Evolutionary conservation across 2,888 invertebrate genomes (phyloP).

Genomic region (Synergus itoensis): DNA sequence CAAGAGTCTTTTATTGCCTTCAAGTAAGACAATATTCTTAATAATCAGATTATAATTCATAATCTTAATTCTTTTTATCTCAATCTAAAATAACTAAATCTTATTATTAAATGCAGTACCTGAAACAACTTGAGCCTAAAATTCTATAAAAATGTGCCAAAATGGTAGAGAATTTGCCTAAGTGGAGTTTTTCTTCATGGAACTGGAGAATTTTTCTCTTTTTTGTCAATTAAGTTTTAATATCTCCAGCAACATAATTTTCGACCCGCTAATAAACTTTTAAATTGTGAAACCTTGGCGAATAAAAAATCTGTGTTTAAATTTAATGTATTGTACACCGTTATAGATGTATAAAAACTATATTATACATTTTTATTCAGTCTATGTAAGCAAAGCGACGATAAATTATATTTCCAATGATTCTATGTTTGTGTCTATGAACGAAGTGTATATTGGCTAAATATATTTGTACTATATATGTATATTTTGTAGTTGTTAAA

Average conservation of each 20-base stretch:
- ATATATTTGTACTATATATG: conserved; percentile 49
- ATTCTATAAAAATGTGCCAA: conserved; percentile 30
- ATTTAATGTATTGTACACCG: conserved; percentile 7
- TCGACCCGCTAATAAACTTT: not conserved
- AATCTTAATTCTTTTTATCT: not conserved
- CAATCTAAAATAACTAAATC: conserved; percentile 18
- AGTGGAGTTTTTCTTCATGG: conserved; percentile 16
- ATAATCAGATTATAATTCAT: conserved; percentile 5
- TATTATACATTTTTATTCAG: conserved; percentile 18
- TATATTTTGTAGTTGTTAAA: conserved; percentile 28
- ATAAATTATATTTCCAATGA: conserved; percentile 34
- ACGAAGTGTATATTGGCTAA: conserved; percentile 44
- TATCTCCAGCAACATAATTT: not conserved
- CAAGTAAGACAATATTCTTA: conserved; percentile 33
- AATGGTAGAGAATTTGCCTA: conserved; percentile 32
- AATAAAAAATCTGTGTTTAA: not conserved
- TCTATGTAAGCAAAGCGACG: conserved; percentile 4
- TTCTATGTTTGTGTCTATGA: conserved; percentile 43
- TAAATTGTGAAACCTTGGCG: not conserved
- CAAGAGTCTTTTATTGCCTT: conserved; percentile 8
- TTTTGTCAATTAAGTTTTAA: not conserved
- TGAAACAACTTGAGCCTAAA: conserved; percentile 28
- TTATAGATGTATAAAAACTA: conserved; percentile 19
- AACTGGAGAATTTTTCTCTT: not conserved
- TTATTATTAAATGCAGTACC: conserved; percentile 27